Evolutionary conservation across 2,113 vertebrate genomes (phyloP).

Genomic region (Morone saxatilis): DNA sequence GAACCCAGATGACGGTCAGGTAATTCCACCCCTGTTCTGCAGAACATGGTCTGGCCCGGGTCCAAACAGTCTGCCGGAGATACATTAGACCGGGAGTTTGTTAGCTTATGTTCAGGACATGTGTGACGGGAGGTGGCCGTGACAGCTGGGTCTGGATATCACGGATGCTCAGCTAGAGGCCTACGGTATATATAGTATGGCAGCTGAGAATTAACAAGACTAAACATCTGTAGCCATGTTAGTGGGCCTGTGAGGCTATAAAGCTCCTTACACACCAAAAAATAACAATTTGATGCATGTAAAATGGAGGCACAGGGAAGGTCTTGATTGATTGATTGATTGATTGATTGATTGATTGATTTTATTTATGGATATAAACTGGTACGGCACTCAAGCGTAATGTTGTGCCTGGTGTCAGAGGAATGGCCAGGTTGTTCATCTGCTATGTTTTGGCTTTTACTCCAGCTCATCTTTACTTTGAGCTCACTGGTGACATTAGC

Average conservation of each 20-base stretch:
- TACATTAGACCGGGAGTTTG: constrained; percentile 1
- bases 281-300: too few relatives aligned
- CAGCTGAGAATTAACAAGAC: background rate
- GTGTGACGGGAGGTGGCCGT: background rate
- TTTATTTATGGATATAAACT: too few relatives aligned
- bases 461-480: too few relatives aligned
- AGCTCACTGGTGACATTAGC: too few relatives aligned
- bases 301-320: background rate
- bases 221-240: background rate
- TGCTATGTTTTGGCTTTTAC: too few relatives aligned
- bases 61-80: constrained; percentile 24
- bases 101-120: background rate
- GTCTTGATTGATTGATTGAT: too few relatives aligned
- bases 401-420: too few relatives aligned
- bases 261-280: background rate
- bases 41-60: constrained; percentile 40
- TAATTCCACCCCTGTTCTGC: constrained; percentile 64
- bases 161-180: background rate
- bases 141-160: background rate
- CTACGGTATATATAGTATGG: too few relatives aligned
- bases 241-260: background rate
- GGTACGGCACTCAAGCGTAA: too few relatives aligned
- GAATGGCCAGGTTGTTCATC: too few relatives aligned
- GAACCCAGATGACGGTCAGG: constrained; percentile 56
- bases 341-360: too few relatives aligned